Conservation (phyloP, 2,113 vertebrate species). For the Phocoena sinus region DNA sequence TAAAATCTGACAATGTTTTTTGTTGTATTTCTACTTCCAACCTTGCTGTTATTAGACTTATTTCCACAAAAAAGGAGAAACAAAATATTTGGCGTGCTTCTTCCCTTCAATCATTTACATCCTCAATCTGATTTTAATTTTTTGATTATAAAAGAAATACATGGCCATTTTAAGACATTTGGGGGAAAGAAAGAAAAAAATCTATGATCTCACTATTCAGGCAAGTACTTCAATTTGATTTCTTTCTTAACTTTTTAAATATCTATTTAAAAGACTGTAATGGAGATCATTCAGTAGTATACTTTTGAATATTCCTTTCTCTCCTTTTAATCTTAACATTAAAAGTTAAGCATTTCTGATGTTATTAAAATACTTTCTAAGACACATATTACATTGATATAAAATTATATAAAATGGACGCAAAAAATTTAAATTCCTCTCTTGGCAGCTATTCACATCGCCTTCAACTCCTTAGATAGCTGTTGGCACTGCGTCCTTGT, state of each 20-base stretch:
- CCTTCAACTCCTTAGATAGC: neutral
- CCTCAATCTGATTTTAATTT: slow-evolving; percentile 6
- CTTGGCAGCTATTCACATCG: neutral
- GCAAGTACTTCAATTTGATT: neutral
- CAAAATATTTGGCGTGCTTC: neutral
- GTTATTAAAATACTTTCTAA: neutral
- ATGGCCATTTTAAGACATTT: neutral
- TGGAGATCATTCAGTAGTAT: neutral
- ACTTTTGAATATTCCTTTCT: neutral
- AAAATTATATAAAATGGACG: neutral
- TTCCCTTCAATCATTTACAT: neutral
- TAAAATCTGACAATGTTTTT: neutral
- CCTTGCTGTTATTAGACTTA: neutral
- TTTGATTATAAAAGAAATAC: neutral
- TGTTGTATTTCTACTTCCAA: neutral
- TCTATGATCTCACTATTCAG: neutral
- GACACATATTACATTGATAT: neutral
- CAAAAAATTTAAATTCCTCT: neutral
- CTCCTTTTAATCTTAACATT: neutral
- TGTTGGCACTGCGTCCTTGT: neutral
- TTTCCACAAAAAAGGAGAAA: neutral
- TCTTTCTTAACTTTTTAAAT: neutral
- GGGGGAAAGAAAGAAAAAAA: neutral
- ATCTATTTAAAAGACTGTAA: neutral
- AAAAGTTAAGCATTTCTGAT: neutral